These are phyloP conservation scores for Calidris pygmaea DNA, from an alignment of 2,113 vertebrate genomes.

Conservation along the genomic window DNA sequence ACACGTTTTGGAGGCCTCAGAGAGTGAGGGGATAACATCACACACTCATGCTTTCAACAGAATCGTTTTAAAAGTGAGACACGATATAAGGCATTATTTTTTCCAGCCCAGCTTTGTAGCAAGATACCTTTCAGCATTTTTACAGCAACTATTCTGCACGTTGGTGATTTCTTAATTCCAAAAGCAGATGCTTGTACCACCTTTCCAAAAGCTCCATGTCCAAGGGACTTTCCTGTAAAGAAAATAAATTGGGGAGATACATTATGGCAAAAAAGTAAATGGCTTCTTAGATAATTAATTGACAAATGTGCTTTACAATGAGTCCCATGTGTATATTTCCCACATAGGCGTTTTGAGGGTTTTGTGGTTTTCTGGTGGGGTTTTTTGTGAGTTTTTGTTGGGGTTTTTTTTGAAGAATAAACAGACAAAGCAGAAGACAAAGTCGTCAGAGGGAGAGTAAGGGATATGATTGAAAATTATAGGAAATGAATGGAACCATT, in stretches of 20 bases:
- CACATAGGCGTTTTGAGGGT: neutral
- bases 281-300: neutral
- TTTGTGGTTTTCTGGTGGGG: neutral
- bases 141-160: conserved; percentile 90
- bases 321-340: neutral
- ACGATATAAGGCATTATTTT: neutral
- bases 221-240: conserved; percentile 87
- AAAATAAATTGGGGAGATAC: conserved; percentile 9
- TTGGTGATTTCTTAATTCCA: conserved; percentile 83
- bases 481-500: neutral
- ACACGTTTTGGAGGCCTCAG: neutral
- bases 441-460: neutral
- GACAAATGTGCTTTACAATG: neutral
- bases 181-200: conserved; percentile 94
- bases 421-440: neutral
- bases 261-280: neutral
- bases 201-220: conserved; percentile 91
- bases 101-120: neutral
- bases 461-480: neutral
- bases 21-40: neutral
- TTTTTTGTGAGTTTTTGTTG: neutral
- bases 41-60: neutral
- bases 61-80: neutral
- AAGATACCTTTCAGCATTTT: conserved; percentile 96
- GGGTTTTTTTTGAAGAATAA: neutral